phyloP scores from a whole-genome alignment of 2,797 vertebrate species.

The Notolabrus celidotus region DNA sequence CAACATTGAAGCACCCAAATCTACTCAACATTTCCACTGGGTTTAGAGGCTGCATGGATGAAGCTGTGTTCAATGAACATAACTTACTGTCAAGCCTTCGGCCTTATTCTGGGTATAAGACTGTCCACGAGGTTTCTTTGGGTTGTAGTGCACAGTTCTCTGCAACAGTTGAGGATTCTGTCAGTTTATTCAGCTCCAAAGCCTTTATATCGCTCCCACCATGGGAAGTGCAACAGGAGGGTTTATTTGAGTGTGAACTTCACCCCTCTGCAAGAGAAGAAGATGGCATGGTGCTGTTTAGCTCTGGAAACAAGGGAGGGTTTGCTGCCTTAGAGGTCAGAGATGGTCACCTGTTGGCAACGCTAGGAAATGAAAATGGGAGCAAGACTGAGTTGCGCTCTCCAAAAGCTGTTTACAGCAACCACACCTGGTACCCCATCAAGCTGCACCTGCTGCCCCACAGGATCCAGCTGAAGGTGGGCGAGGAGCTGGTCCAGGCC shows the following conservation, averaged over 20 bases:
- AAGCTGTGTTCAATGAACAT: slow-evolving; percentile 88
- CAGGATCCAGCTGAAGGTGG: slow-evolving; percentile 85
- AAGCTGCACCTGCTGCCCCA: slow-evolving; percentile 82
- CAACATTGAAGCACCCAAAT: slow-evolving; percentile 80
- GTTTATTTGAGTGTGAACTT: slow-evolving; percentile 86
- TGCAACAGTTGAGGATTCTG: slow-evolving; percentile 85
- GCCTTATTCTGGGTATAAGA: slow-evolving; percentile 87
- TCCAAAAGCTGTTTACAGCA: slow-evolving; percentile 72
- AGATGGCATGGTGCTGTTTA: slow-evolving; percentile 89
- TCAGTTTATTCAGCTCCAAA: slow-evolving; percentile 93
- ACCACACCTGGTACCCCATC: slow-evolving; percentile 87
- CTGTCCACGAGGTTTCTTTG: slow-evolving; percentile 87
- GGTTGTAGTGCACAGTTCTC: slow-evolving; percentile 92
- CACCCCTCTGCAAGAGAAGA: slow-evolving; percentile 77
- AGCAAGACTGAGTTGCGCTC: slow-evolving; percentile 84
- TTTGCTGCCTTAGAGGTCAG: slow-evolving; percentile 90
- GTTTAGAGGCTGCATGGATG: slow-evolving; percentile 91
- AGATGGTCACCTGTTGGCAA: slow-evolving; percentile 85
- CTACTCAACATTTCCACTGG: slow-evolving; percentile 62
- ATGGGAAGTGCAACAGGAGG: slow-evolving; percentile 83
- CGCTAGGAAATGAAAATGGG: slow-evolving; percentile 75
- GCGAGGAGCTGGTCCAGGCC: slow-evolving; percentile 82
- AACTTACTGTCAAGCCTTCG: slow-evolving; percentile 88
- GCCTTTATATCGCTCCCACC: slow-evolving; percentile 87
- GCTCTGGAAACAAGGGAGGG: slow-evolving; percentile 80